A percentile compares a stretch with the other conserved stretches of the same genome.
Evolutionary conservation across 2,888 invertebrate genomes (phyloP).

Genomic region (Sphecodes monilicornis): DNA sequence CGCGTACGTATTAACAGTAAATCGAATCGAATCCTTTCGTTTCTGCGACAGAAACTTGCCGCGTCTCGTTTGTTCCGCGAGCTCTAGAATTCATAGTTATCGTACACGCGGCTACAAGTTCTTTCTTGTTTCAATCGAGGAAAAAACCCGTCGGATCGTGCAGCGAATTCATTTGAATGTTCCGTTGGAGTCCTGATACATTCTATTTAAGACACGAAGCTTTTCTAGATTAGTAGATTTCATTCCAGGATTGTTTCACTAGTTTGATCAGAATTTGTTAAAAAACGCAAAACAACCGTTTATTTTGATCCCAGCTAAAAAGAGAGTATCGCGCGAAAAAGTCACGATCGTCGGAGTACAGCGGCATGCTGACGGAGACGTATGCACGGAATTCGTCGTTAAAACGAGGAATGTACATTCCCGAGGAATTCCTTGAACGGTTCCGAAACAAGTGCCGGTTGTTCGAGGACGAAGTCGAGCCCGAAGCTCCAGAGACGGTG

Average conservation of each 20-base stretch:
- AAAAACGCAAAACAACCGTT: neutral
- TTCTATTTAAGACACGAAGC: too few species aligned
- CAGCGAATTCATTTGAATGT: neutral
- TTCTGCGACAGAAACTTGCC: neutral
- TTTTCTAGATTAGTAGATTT: neutral
- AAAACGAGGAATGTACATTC: slow-evolving; percentile 56
- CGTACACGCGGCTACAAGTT: neutral
- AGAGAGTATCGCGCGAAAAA: slow-evolving; percentile 10
- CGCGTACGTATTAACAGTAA: slow-evolving; percentile 15
- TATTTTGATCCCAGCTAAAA: neutral
- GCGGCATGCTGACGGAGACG: slow-evolving; percentile 50
- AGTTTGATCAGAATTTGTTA: neutral
- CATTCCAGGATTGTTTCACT: neutral
- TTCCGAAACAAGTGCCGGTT: slow-evolving; percentile 46
- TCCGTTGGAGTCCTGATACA: neutral
- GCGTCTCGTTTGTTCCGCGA: neutral
- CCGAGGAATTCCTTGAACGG: slow-evolving; percentile 57
- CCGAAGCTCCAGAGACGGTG: slow-evolving; percentile 2
- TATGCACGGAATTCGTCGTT: slow-evolving; percentile 58
- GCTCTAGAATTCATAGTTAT: neutral
- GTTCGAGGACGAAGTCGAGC: slow-evolving; percentile 11
- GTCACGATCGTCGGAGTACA: slow-evolving; percentile 16
- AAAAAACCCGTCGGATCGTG: neutral
- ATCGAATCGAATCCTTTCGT: slow-evolving; percentile 9
- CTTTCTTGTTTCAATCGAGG: neutral